These are phyloP conservation scores for Xanthia togata DNA, from an alignment of 2,888 invertebrate species.

Conservation along the genomic window DNA sequence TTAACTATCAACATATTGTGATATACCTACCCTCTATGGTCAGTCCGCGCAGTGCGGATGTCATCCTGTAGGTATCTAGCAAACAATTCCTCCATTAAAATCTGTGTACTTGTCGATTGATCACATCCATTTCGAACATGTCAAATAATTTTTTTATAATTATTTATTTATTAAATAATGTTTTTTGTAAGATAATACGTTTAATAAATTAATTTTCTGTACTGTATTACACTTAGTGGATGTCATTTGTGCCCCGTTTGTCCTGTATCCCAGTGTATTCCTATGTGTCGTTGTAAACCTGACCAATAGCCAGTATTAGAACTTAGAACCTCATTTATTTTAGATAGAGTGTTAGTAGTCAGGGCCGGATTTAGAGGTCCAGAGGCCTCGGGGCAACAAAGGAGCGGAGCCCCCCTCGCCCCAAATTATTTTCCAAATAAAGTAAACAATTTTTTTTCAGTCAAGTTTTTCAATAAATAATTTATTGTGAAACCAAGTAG, in stretches of 20 bases:
- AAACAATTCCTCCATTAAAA: constrained; percentile 74
- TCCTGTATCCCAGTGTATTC: constrained; percentile 43
- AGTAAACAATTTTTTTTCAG: no score
- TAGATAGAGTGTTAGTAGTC: constrained; percentile 4
- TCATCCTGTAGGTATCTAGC: constrained; percentile 65
- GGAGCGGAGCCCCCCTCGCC: no score
- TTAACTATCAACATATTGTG: constrained; percentile 81
- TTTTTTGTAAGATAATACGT: constrained; percentile 87
- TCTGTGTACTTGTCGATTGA: constrained; percentile 78
- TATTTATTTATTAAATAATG: constrained; percentile 87
- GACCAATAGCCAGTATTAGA: constrained; percentile 8
- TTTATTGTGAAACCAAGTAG: no score
- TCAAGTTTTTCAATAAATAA: no score
- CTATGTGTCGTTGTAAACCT: constrained; percentile 40
- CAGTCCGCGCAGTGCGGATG: constrained; percentile 52
- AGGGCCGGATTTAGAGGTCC: no score
- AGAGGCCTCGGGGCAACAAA: no score
- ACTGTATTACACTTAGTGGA: constrained; percentile 81
- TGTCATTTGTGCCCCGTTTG: constrained; percentile 73
- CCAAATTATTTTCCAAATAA: no score
- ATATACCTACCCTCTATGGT: constrained; percentile 73
- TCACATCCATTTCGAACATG: constrained; percentile 80
- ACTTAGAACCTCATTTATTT: constrained; percentile 17
- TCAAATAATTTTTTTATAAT: constrained; percentile 81
- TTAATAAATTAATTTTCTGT: constrained; percentile 89